phyloP scores from a whole-genome alignment of 1,140 invertebrate genomes.

The Cepaea nemoralis region DNA sequence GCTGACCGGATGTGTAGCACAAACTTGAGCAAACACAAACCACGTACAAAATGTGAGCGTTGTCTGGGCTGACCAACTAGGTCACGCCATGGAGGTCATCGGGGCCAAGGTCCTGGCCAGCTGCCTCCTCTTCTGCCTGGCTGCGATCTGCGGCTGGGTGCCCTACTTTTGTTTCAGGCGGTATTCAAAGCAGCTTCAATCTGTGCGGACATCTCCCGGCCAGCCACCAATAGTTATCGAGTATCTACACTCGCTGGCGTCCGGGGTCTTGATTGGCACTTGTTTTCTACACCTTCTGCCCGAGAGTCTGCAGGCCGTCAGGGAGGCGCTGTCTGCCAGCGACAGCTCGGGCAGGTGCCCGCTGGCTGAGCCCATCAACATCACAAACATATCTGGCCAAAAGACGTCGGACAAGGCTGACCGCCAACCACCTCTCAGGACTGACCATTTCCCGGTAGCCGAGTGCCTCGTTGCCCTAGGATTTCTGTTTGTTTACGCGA shows the following conservation, averaged over 20 bases:
- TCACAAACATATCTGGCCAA: neutral
- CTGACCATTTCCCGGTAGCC: conserved; percentile 12
- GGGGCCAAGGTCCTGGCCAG: conserved; percentile 20
- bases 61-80: no score
- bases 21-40: no score
- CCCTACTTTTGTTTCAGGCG: conserved; percentile 16
- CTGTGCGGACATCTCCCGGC: no score
- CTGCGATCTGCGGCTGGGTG: conserved; percentile 18
- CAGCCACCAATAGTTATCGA: neutral
- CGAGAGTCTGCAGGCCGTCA: neutral
- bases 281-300: conserved; percentile 22
- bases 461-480: conserved; percentile 16
- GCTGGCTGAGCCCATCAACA: neutral
- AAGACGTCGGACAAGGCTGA: neutral
- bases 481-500: conserved; percentile 19
- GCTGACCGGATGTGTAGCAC: no score
- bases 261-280: conserved; percentile 19
- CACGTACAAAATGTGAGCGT: no score
- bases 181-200: neutral
- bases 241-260: conserved; percentile 27
- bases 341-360: neutral
- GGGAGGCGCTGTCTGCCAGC: neutral
- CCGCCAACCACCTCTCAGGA: no score
- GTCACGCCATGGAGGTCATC: conserved; percentile 33
- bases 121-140: conserved; percentile 15